Base-by-base conservation (phyloP, 2,113 vertebrate species). In the Lasiurus cinereus region DNA sequence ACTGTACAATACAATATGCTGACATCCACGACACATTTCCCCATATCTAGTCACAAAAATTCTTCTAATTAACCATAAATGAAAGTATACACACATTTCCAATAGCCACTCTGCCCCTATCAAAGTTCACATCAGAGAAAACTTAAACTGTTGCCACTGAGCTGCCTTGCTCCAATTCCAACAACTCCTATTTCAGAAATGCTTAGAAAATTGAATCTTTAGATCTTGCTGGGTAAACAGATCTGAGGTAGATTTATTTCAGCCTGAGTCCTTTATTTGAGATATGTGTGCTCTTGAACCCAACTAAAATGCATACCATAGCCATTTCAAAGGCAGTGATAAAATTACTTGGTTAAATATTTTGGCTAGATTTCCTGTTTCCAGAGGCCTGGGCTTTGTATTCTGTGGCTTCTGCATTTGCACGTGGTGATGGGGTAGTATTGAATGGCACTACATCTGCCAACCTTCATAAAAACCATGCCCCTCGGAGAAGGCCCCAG, bases 281-380 rank as follows among this genome's bases (percentile, higher is more conserved):
- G 92, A 97, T 93, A 96, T 3, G 22, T 92, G 90, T 89, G 70
- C 85, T 83, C 84, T 39, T 92, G 69, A 96, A 82, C 69, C 83
- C 88, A 66, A 66, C 92, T 96, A 96, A 96, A 97, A 97, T 95
- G 97, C 97, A 97, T 94, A 92, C 92, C 82, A 76, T 84, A 77
- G 94, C 93, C 90, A 96, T 96, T 97, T 97, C 95, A 96, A 97
- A 97, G 94, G 94, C 79, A 90, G 92, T 96, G 96, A 97, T 97
- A 97, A 97, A 96, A 95, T 97, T 97, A 97, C 97, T 96, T 95
- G 91, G 97, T 96, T 97, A 97, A 96, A 97, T 97, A 97, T 97
- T 97, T 97, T 97, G 97, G 97, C 96, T 94, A 83, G 94, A 95
- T 97, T 94, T 96, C 95, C 97, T 97, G 92, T 96, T 97, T 96